A percentile compares a stretch with the other conserved stretches of the same genome.
Evolutionary conservation across 2,888 invertebrate species (phyloP).

Genomic region (Acrobasis repandana): DNA sequence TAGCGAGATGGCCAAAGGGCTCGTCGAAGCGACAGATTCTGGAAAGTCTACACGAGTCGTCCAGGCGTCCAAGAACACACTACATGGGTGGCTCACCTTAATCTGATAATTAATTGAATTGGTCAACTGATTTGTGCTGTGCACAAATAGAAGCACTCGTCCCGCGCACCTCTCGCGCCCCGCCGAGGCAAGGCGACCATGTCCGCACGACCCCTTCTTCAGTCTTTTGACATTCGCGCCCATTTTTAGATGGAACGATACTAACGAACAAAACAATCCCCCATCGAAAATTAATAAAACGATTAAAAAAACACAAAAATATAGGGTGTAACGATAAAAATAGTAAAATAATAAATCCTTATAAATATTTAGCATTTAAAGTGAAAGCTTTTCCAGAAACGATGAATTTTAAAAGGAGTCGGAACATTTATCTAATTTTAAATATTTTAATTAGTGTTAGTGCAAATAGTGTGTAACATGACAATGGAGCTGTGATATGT

Average conservation of each 20-base stretch:
- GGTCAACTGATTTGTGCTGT: slow-evolving; percentile 79
- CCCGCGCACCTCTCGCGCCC: slow-evolving; percentile 45
- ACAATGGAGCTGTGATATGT: slow-evolving; percentile 53
- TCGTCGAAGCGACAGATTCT: slow-evolving; percentile 43
- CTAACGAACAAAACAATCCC: slow-evolving; percentile 67
- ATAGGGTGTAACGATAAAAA: slow-evolving; percentile 50
- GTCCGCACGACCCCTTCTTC: slow-evolving; percentile 67
- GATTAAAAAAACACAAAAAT: slow-evolving; percentile 38
- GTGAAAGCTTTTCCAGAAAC: slow-evolving; percentile 32
- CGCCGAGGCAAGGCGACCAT: slow-evolving; percentile 51
- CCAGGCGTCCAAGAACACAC: slow-evolving; percentile 64
- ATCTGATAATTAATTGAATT: slow-evolving; percentile 82
- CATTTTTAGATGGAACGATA: slow-evolving; percentile 79
- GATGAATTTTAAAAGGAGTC: slow-evolving; percentile 31
- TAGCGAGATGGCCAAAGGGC: slow-evolving; percentile 43
- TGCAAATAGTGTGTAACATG: slow-evolving; percentile 36
- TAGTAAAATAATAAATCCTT: slow-evolving; percentile 25
- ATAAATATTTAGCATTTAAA: slow-evolving; percentile 57
- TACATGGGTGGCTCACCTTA: slow-evolving; percentile 77
- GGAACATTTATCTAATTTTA: slow-evolving; percentile 14
- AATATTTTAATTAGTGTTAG: slow-evolving; percentile 23
- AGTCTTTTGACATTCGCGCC: slow-evolving; percentile 81
- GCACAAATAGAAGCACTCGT: slow-evolving; percentile 74
- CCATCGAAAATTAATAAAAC: slow-evolving; percentile 53
- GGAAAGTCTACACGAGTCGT: slow-evolving; percentile 53